Conservation (phyloP, 2,797 vertebrate genomes). For the Phrynocephalus vlangalii region DNA sequence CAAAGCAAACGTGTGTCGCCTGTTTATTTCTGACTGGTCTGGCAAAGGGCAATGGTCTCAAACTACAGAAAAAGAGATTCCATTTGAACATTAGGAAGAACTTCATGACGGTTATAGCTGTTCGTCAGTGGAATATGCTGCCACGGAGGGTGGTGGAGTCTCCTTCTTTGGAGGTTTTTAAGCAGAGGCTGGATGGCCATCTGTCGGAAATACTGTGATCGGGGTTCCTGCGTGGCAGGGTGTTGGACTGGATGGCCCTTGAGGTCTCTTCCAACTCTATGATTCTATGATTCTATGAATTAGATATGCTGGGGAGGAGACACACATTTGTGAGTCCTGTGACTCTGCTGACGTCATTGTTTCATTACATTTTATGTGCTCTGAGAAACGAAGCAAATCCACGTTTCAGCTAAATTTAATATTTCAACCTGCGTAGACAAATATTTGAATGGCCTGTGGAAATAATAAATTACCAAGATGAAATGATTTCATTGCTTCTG, state of each 20-base stretch:
- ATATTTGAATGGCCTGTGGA: constrained; percentile 65
- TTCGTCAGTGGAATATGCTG: too few relatives aligned
- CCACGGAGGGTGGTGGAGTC: too few relatives aligned
- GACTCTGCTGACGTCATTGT: constrained; percentile 33
- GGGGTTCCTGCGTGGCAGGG: too few relatives aligned
- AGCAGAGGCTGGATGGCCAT: too few relatives aligned
- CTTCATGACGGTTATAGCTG: too few relatives aligned
- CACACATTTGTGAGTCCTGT: constrained; percentile 8
- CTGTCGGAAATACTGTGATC: too few relatives aligned
- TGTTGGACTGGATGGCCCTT: not conserved
- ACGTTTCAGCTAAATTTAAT: constrained; percentile 60
- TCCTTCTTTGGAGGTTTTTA: too few relatives aligned
- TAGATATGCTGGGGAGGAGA: not conserved
- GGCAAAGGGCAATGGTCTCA: too few relatives aligned
- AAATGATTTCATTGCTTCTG: constrained; percentile 67
- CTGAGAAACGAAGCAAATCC: constrained; percentile 56
- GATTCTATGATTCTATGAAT: not conserved
- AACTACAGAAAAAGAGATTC: too few relatives aligned
- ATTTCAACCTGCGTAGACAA: constrained; percentile 55
- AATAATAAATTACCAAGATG: constrained; percentile 69
- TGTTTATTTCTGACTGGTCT: too few relatives aligned
- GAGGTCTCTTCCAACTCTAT: constrained; percentile 30
- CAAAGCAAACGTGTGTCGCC: too few relatives aligned
- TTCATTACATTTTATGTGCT: constrained; percentile 55
- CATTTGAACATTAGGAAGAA: too few relatives aligned